A percentile compares a stretch with the other conserved stretches of the same genome.
Evolutionary conservation across 2,113 vertebrate genomes (phyloP).

Genomic region (Hypomesus transpacificus): DNA sequence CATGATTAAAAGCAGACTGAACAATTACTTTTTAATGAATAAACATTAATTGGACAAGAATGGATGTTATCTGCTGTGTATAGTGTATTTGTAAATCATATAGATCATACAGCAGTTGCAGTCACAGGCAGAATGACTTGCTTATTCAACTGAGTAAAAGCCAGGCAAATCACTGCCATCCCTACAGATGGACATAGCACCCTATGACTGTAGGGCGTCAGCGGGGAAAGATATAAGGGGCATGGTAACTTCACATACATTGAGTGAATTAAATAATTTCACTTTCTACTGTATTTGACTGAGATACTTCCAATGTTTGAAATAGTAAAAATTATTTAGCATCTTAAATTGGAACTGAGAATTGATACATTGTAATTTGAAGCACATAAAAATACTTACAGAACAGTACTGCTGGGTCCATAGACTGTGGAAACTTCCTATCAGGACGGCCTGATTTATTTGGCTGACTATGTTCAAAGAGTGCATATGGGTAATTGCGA

Average conservation of each 20-base stretch:
- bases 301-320: no score
- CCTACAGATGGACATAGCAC: background rate
- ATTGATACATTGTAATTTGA: no score
- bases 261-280: no score
- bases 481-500: slow-evolving; percentile 54
- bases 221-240: no score
- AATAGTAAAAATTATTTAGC: no score
- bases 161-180: background rate
- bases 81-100: slow-evolving; percentile 14
- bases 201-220: no score
- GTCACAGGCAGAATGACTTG: no score
- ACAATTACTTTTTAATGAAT: slow-evolving; percentile 51
- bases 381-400: background rate
- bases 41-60: slow-evolving; percentile 52
- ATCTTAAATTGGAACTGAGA: no score
- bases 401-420: background rate
- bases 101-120: background rate
- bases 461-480: slow-evolving; percentile 53
- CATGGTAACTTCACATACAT: no score
- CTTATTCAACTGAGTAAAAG: slow-evolving; percentile 5
- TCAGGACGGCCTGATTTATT: slow-evolving; percentile 42
- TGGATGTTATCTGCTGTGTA: slow-evolving; percentile 43
- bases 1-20: slow-evolving; percentile 56
- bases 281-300: no score
- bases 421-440: slow-evolving; percentile 19